Conservation (phyloP, 92 coral and sea anemone species). For the Phenganax stokvisi region DNA sequence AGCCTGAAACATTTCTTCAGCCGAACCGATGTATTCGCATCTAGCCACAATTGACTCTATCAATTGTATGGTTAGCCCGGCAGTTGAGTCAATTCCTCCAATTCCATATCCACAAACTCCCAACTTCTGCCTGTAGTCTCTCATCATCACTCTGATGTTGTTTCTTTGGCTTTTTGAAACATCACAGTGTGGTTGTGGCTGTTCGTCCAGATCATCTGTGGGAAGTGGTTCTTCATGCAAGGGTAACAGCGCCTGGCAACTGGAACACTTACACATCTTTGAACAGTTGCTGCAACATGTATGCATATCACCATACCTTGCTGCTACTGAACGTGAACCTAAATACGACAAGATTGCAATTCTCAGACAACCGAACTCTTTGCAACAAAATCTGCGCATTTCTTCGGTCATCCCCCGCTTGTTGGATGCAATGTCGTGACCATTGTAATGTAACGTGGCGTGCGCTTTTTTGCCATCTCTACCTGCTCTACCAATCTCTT, state of each 20-base stretch:
- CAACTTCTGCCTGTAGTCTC: not conserved
- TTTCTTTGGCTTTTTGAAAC: not conserved
- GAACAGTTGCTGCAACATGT: slow-evolving; percentile 5
- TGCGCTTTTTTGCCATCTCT: not conserved
- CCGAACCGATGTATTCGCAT: not conserved
- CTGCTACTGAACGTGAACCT: not conserved
- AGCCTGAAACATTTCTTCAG: no score
- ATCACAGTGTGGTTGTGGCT: not conserved
- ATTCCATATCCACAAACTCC: not conserved
- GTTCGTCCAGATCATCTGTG: not conserved
- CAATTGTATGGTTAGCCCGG: not conserved
- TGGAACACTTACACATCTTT: not conserved
- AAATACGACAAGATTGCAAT: not conserved
- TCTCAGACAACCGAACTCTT: not conserved
- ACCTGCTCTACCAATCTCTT: slow-evolving; percentile 53
- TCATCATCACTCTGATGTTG: not conserved
- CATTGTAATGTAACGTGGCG: slow-evolving; percentile 3
- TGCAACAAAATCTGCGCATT: not conserved
- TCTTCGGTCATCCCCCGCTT: slow-evolving; percentile 6
- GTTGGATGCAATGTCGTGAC: not conserved
- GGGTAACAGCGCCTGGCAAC: not conserved
- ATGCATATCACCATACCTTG: not conserved
- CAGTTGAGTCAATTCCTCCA: slow-evolving; percentile 3
- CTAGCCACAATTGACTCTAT: slow-evolving; percentile 4
- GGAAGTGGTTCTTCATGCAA: not conserved